Evolutionary conservation across 2,797 vertebrate genomes (phyloP).

Genomic region (Mus minutoides): DNA sequence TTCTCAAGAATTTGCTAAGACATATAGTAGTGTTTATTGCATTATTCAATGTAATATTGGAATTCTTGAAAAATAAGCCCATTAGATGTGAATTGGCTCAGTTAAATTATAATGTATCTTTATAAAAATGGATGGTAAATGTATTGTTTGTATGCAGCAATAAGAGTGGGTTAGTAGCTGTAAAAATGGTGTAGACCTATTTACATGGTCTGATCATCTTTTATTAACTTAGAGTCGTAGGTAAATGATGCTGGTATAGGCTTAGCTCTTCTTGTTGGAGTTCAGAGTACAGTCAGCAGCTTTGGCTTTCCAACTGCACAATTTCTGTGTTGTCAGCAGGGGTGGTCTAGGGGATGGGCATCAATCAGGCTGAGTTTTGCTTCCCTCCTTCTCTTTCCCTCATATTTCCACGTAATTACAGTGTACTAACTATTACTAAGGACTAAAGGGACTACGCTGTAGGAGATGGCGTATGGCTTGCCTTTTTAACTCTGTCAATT

Average conservation of each 20-base stretch:
- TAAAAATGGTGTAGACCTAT: neutral
- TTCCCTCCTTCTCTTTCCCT: neutral
- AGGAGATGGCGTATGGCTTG: neutral
- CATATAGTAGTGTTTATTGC: neutral
- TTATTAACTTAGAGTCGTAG: neutral
- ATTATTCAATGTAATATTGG: neutral
- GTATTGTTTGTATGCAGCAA: neutral
- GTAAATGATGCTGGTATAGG: neutral
- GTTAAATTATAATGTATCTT: neutral
- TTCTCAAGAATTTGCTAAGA: conserved; percentile 8
- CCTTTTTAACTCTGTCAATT: conserved; percentile 46
- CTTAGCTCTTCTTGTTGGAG: neutral
- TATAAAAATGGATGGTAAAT: neutral
- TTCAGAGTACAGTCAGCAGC: neutral
- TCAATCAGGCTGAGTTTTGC: neutral
- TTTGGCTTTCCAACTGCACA: neutral
- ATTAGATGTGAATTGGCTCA: neutral
- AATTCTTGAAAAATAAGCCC: conserved; percentile 20
- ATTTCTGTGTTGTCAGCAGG: neutral
- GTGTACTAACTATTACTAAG: neutral
- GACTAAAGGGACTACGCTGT: neutral
- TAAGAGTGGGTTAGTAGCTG: neutral
- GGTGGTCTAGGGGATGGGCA: neutral
- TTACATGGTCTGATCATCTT: neutral
- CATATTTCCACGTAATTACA: neutral